phyloP scores from a whole-genome alignment of 2,888 invertebrate species.

The Gonocerus acuteangulatus region DNA sequence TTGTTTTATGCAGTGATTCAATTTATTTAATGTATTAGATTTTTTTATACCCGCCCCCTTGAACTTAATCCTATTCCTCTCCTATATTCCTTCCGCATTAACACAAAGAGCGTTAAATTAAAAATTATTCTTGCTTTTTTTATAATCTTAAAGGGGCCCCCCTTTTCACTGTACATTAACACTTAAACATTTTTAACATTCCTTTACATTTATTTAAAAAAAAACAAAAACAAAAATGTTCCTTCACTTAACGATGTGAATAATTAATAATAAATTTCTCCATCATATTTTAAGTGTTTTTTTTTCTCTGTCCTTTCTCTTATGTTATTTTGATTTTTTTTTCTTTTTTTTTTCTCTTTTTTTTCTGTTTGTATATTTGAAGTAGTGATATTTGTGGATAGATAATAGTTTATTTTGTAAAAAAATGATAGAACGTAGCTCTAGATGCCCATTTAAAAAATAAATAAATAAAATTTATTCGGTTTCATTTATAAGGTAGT shows the following conservation, averaged over 20 bases:
- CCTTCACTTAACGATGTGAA: slow-evolving; percentile 22
- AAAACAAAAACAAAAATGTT: background rate
- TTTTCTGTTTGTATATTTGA: slow-evolving; percentile 6
- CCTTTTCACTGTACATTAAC: background rate
- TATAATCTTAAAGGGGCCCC: background rate
- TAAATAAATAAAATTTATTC: background rate
- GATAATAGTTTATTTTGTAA: slow-evolving; percentile 20
- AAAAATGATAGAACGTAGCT: slow-evolving; percentile 13
- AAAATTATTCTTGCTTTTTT: background rate
- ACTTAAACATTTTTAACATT: background rate
- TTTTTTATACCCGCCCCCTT: too few relatives aligned
- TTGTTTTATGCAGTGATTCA: background rate
- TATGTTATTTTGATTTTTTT: slow-evolving; percentile 24
- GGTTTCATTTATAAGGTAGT: background rate
- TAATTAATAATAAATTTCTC: slow-evolving; percentile 15
- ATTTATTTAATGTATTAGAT: too few relatives aligned
- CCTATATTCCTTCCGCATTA: background rate
- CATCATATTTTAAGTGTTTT: slow-evolving; percentile 15
- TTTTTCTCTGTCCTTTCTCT: slow-evolving; percentile 22
- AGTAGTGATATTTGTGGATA: slow-evolving; percentile 18
- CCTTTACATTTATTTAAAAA: background rate
- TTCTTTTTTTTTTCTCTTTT: slow-evolving; percentile 6
- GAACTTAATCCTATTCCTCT: background rate
- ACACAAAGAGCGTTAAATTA: background rate
- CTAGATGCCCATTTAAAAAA: slow-evolving; percentile 13